phyloP scores from a whole-genome alignment of 2,113 vertebrate species.

The Centropristis striata region DNA sequence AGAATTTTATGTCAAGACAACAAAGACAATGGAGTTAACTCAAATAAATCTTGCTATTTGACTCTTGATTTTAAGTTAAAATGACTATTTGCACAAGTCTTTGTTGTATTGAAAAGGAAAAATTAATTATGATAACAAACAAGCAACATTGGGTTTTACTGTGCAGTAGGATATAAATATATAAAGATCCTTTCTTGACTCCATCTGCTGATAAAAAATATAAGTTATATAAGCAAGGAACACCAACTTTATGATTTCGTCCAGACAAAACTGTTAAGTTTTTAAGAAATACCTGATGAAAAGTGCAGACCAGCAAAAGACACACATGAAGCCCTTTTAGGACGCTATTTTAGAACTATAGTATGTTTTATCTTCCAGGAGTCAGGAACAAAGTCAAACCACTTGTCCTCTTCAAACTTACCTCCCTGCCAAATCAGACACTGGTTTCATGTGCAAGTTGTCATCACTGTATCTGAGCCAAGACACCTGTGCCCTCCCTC shows the following conservation, averaged over 20 bases:
- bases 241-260: neutral
- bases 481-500: neutral
- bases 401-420: neutral
- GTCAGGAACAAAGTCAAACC: neutral
- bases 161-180: neutral
- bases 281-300: neutral
- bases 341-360: neutral
- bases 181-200: neutral
- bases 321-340: too few relatives aligned
- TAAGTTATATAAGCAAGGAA: neutral
- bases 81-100: too few relatives aligned
- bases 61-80: too few relatives aligned
- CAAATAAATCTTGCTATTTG: too few relatives aligned
- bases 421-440: neutral
- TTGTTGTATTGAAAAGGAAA: too few relatives aligned
- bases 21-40: too few relatives aligned
- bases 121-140: too few relatives aligned
- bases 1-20: too few relatives aligned
- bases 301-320: too few relatives aligned
- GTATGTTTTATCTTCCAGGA: neutral
- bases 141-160: too few relatives aligned
- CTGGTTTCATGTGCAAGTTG: neutral
- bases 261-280: neutral
- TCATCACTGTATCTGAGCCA: constrained; percentile 1
- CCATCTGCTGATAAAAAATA: neutral